Evolutionary conservation across 2,888 invertebrate species (phyloP), one percentile per base, ranked within the genome.

Genomic region (Polymixis lichenea): DNA sequence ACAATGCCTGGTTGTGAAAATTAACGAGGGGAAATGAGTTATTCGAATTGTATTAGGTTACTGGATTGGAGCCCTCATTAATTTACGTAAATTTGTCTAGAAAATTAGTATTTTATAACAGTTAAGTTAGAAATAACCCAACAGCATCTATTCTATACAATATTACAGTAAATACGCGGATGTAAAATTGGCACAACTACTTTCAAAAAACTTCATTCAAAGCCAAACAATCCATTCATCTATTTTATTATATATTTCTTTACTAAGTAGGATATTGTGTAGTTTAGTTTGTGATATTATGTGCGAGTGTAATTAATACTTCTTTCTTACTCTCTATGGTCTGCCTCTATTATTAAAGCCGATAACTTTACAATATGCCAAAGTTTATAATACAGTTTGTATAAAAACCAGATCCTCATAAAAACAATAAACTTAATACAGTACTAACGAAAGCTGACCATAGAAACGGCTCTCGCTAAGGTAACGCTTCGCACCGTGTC

Each of bases 21-120:
- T 60, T 72, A 43, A 83, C 55, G 62, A 82, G 32, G 43, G 66
- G 25, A 82, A 61, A 75, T 82, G 28, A 68, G 7, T 62, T 75
- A 71, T 62, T 22, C 43, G 22, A 68, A 25, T 68, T 32, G 49
- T 77, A 60, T 46, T n/a, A 22, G 9, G 60, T 51, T 51, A 80
- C n/a, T 8, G 0, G 43, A 32, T 22, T 61, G 1, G 19, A 49
- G 25, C 25, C 7, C 13, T 61, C 53, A 32, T 53, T 60, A 32
- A 66, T 65, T 67, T 58, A 67, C 32, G n/a, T 17, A 51, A 51
- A 66, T 67, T n/a, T 0, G 11, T 19, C 60, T 19, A n/a, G n/a
- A 17, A 32, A 17, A 55, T 22, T 5, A 25, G 4, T 25, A 0
- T 49, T 22, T 28, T 49, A 49, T 15, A 65, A 71, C 19, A 28